Evolutionary conservation across 2,797 vertebrate genomes (phyloP), one percentile per base, ranked within the genome.

Genomic region (Oreochromis mossambicus): DNA sequence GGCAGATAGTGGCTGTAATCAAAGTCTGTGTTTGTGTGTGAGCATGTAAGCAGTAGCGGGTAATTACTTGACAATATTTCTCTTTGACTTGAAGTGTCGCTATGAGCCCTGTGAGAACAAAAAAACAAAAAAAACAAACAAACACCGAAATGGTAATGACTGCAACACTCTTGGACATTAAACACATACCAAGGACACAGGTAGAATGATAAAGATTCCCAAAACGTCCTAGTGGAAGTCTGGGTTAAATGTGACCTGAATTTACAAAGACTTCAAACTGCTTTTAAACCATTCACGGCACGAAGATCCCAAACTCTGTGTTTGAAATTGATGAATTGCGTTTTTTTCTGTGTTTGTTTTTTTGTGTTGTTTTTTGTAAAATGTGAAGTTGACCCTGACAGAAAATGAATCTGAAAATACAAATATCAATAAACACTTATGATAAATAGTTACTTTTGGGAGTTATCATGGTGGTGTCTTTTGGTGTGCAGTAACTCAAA

Each of bases 51-150:
- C 73, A 50, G 78, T 21, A 63, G 26, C 3, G 0, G 83, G 61
- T 89, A 87, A 91, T 92, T 89, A 85, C 81, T 80, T 84, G 78
- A 88, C 68, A 75, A 38, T 84, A 80, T 80, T 89, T 73, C 32
- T 61, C 58, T 93, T 85, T 88, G 85, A 87, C 89, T 81, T 77
- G 61, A 38, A 85, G 81, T 89, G 86, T 63, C 87, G 41, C 82
- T 81, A 54, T 36, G 41, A n/a, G 50, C 54, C 51, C 54, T 41
- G 21, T 21, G 73, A 83, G 66, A 83, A 70, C 6, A n/a, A 70
- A 29, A 86, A 84, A 85, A 81, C 41, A 6, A 46, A 81, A 81
- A 26, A 80, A 87, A 77, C 32, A 14, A 68, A 80, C 70, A 82
- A 54, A 86, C 58, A 80, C 3, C 19, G 52, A 80, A 80, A 85